Evolutionary conservation across 2,888 invertebrate genomes (phyloP), one percentile per base, ranked within the genome.

Genomic region (Augiades crinisus): DNA sequence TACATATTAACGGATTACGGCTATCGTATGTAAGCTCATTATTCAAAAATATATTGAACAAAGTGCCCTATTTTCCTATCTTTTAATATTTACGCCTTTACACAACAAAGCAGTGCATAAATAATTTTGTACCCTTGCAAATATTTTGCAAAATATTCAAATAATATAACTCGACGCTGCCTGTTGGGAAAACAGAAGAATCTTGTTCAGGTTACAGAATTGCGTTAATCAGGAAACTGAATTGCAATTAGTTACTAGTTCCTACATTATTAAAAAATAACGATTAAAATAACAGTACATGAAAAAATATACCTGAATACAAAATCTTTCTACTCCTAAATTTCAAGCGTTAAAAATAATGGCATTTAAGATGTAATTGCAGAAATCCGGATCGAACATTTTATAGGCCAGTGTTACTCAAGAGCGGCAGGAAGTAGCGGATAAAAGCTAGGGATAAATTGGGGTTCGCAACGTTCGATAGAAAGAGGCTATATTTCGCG

Each of bases 381-480:
- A n/a, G 16, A 37, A 30, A 37, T 16, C 61, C 62, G 63, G 63
- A 67, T 72, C 65, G 66, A 50, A 37, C 50, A 66, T 63, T 67
- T 68, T 61, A 69, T 64, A 60, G 57, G 53, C 46, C 58, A 54
- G 57, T 64, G 58, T 65, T 63, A 60, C 64, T 62, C 58, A 62
- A 63, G 62, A 65, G 62, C 57, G 45, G 56, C 58, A 60, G 64
- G 56, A 63, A 62, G 62, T 58, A 53, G 53, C 49, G 56, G 64
- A 62, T 65, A 62, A 69, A 63, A 67, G 65, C 67, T 58, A 68
- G 64, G 70, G 62, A 76, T 72, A 75, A 71, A 77, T 75, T 72
- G 70, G 69, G 58, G 61, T 60, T 53, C 60, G 45, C 60, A 61
- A 56, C 56, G 60, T 56, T 61, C 67, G 62, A 68, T 70, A 63